Conservation (phyloP, 1,140 invertebrate genomes). For the Bombus huntii region DNA sequence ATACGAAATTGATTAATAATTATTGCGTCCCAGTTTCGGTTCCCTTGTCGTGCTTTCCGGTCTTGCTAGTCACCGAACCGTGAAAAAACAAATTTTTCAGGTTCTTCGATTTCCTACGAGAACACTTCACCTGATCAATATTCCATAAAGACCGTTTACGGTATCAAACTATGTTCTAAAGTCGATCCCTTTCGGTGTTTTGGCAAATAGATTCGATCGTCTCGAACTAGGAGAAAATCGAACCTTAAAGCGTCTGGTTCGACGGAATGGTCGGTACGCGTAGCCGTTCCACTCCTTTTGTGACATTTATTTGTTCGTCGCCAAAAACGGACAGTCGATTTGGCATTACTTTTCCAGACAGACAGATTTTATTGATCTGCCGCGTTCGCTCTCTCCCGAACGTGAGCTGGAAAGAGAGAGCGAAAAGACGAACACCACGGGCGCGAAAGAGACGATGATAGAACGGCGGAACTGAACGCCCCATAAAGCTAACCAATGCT, state of each 20-base stretch:
- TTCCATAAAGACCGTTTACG: neutral
- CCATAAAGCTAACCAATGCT: conserved; percentile 84
- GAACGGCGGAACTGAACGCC: conserved; percentile 81
- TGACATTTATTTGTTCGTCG: conserved; percentile 52
- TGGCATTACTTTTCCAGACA: conserved; percentile 78
- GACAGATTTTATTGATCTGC: conserved; percentile 81
- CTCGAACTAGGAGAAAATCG: neutral
- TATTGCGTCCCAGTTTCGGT: conserved; percentile 68
- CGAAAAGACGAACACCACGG: conserved; percentile 5
- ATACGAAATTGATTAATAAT: conserved; percentile 79
- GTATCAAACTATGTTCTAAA: neutral
- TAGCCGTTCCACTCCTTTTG: conserved; percentile 52
- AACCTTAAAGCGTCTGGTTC: conserved; percentile 46
- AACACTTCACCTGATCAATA: neutral
- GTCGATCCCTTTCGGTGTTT: neutral
- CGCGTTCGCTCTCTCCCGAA: conserved; percentile 29
- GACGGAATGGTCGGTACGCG: neutral
- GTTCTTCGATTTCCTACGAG: neutral
- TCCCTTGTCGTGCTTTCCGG: conserved; percentile 26
- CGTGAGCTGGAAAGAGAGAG: conserved; percentile 21
- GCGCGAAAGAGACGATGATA: conserved; percentile 57
- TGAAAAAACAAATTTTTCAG: conserved; percentile 36
- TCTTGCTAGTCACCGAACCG: conserved; percentile 55
- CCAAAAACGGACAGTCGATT: conserved; percentile 74
- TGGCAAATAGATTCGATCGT: neutral